Percentiles rank a stretch among this genome's conserved stretches.
phyloP scores from a whole-genome alignment of 2,888 invertebrate species.

The Acholoe squamosa region DNA sequence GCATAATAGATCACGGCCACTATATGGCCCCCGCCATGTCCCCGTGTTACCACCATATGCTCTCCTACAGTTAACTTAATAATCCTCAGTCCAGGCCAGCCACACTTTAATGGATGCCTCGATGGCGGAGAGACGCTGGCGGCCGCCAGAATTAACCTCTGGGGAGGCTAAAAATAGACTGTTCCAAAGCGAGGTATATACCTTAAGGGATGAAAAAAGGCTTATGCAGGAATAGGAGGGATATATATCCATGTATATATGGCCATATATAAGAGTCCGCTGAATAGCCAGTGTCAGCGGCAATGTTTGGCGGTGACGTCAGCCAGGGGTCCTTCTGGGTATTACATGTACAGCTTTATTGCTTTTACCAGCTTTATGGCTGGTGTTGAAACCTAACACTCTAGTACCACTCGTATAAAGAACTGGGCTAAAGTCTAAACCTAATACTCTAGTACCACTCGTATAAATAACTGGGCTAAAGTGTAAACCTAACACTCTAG shows the following conservation, averaged over 20 bases:
- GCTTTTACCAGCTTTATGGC: no score
- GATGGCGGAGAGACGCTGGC: not conserved
- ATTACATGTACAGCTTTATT: no score
- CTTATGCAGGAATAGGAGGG: not conserved
- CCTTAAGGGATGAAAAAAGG: not conserved
- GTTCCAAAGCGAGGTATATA: not conserved
- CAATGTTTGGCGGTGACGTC: no score
- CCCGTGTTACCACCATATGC: not conserved
- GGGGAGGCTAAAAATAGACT: slow-evolving; percentile 29
- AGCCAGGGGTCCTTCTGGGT: no score
- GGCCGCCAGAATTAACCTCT: not conserved
- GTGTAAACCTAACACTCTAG: no score
- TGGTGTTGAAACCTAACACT: no score
- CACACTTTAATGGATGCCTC: not conserved
- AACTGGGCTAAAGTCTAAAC: no score
- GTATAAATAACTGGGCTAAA: no score
- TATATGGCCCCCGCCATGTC: not conserved
- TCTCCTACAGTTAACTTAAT: slow-evolving; percentile 11
- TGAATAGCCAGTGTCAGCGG: no score
- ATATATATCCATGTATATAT: not conserved
- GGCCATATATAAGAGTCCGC: not conserved
- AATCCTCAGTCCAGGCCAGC: not conserved
- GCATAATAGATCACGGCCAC: not conserved
- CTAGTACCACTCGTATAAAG: no score
- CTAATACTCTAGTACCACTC: no score